Conservation (phyloP, 2,888 invertebrate species). For the Epinotia demarniana region DNA sequence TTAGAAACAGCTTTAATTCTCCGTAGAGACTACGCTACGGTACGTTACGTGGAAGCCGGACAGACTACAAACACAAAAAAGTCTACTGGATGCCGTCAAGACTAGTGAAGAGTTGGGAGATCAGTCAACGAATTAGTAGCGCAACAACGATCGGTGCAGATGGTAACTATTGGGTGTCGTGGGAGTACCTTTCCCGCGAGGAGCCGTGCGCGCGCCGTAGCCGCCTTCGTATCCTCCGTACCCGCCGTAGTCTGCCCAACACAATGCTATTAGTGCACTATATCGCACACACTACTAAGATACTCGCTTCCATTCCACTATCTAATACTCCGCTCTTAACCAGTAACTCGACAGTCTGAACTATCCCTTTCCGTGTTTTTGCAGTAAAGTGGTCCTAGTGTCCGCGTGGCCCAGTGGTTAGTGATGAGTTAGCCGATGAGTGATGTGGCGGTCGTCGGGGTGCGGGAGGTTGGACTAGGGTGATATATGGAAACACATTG, state of each 20-base stretch:
- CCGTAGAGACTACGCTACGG: conserved; percentile 28
- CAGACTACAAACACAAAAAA: conserved; percentile 38
- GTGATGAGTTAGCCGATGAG: conserved; percentile 35
- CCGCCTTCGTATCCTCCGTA: conserved; percentile 95
- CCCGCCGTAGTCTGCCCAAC: conserved; percentile 92
- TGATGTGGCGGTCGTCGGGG: conserved; percentile 48
- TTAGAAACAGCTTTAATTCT: conserved; percentile 24
- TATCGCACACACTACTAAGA: conserved; percentile 64
- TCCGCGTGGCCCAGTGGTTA: conserved; percentile 22
- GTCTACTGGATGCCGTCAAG: conserved; percentile 15
- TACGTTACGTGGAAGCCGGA: conserved; percentile 38
- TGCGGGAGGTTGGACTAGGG: conserved; percentile 70
- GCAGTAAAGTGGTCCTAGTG: conserved; percentile 17
- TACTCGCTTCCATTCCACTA: conserved; percentile 37
- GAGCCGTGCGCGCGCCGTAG: conserved; percentile 94
- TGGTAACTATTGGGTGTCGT: conserved; percentile 46
- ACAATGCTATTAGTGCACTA: conserved; percentile 81
- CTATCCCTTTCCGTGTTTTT: conserved; percentile 9
- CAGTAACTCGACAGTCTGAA: conserved; percentile 1
- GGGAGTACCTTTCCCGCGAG: conserved; percentile 93
- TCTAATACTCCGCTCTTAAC: background rate
- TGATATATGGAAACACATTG: conserved; percentile 87
- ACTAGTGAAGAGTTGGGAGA: conserved; percentile 31
- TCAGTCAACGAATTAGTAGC: conserved; percentile 33
- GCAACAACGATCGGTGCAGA: conserved; percentile 41